A percentile compares a stretch with the other conserved stretches of the same genome.
These are phyloP conservation scores for Eidolon dupreanum DNA, from an alignment of 2,797 vertebrate species.

Conservation along the genomic window DNA sequence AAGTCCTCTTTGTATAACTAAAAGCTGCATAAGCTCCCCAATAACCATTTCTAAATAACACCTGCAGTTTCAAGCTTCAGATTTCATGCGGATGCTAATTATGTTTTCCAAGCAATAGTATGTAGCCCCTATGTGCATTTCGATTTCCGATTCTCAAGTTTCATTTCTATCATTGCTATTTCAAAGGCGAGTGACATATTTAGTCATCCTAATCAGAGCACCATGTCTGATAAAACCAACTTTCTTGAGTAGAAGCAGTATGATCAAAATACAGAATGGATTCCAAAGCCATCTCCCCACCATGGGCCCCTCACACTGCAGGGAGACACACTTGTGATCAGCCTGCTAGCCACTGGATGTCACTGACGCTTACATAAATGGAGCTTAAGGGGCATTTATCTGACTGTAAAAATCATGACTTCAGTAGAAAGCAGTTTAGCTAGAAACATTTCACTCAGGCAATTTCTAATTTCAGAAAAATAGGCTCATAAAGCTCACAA, in stretches of 20 bases:
- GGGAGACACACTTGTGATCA: constrained; percentile 81
- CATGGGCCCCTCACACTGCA: constrained; percentile 45
- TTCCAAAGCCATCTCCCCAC: not conserved
- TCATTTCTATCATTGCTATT: constrained; percentile 46
- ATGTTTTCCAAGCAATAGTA: constrained; percentile 39
- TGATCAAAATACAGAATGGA: not conserved
- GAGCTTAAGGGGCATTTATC: constrained; percentile 83
- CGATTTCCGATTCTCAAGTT: constrained; percentile 19
- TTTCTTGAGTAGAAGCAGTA: constrained; percentile 41
- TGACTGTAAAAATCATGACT: constrained; percentile 87
- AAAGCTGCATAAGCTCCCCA: constrained; percentile 19
- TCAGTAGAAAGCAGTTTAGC: constrained; percentile 84
- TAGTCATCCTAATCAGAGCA: constrained; percentile 40
- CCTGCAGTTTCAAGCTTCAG: constrained; percentile 69
- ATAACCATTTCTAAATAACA: constrained; percentile 69
- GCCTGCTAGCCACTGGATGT: constrained; percentile 86
- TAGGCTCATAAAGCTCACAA: constrained; percentile 87
- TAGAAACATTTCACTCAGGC: constrained; percentile 86
- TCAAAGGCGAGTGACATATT: constrained; percentile 43
- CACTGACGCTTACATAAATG: constrained; percentile 85
- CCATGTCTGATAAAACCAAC: constrained; percentile 34
- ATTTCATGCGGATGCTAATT: constrained; percentile 55
- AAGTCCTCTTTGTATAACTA: constrained; percentile 64
- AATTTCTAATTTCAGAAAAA: constrained; percentile 89
- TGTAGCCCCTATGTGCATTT: constrained; percentile 42